A percentile compares a stretch with the other conserved stretches of the same genome.
Evolutionary conservation across 2,797 vertebrate genomes (phyloP).

Genomic region (Eulemur mongoz): DNA sequence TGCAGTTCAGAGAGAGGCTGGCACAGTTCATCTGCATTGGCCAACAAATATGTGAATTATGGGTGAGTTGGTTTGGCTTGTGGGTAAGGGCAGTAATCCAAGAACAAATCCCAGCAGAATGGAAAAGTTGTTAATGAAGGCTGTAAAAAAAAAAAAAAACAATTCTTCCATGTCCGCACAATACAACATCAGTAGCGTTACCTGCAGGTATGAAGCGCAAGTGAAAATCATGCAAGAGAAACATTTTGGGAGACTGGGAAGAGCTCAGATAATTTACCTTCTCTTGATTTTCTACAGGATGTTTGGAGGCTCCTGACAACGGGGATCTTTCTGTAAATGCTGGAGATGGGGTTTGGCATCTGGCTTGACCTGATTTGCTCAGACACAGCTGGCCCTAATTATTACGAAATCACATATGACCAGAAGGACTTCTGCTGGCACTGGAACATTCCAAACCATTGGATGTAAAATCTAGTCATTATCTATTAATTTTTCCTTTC

Average conservation of each 20-base stretch:
- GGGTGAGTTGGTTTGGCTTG: slow-evolving; percentile 21
- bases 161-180: neutral
- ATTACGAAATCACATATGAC: slow-evolving; percentile 9
- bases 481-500: slow-evolving; percentile 16
- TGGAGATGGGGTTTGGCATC: slow-evolving; percentile 36
- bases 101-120: slow-evolving; percentile 55
- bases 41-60: slow-evolving; percentile 16
- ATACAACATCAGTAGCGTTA: neutral
- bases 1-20: neutral
- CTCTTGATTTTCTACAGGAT: slow-evolving; percentile 2
- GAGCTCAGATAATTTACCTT: neutral
- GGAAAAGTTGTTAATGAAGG: slow-evolving; percentile 26
- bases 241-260: neutral
- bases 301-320: neutral
- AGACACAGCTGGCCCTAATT: slow-evolving; percentile 55
- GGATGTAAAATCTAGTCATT: slow-evolving; percentile 34
- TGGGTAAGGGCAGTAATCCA: neutral
- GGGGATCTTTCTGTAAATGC: slow-evolving; percentile 16
- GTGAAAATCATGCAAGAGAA: neutral
- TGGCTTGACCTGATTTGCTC: slow-evolving; percentile 25
- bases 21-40: neutral
- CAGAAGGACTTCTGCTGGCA: slow-evolving; percentile 34
- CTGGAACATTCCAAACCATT: slow-evolving; percentile 11
- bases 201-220: neutral
- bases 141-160: neutral